Conservation (phyloP, 35 echinoderm and acorn worm species). For the Stichopus chloronotus region DNA sequence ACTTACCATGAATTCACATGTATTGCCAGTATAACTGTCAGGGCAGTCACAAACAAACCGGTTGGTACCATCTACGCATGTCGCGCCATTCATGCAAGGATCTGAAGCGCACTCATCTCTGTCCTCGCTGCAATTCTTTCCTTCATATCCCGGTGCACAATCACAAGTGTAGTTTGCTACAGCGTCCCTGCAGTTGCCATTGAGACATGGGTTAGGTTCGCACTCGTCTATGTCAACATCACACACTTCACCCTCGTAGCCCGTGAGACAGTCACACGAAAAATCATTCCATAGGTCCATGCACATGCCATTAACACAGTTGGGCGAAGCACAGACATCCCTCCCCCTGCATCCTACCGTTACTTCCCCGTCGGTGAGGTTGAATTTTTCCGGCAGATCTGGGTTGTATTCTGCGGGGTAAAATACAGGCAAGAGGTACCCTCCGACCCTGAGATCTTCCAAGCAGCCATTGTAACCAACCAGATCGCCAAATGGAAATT, state of each 20-base stretch:
- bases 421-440: constrained; percentile 75
- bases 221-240: constrained; percentile 79
- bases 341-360: constrained; percentile 33
- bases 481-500: constrained; percentile 53
- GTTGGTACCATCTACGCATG: constrained; percentile 57
- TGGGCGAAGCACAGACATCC: constrained; percentile 54
- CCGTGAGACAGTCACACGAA: constrained; percentile 57
- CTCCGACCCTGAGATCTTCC: constrained; percentile 80
- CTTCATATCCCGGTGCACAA: constrained; percentile 72
- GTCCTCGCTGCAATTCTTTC: constrained; percentile 62
- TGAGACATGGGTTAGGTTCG: constrained; percentile 45
- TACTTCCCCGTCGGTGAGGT: constrained; percentile 12
- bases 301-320: constrained; percentile 72
- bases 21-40: constrained; percentile 67
- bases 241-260: constrained; percentile 63
- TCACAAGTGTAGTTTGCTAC: constrained; percentile 68
- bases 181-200: constrained; percentile 61
- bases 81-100: constrained; percentile 62
- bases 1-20: constrained; percentile 83
- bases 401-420: constrained; percentile 53
- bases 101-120: constrained; percentile 72
- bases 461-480: constrained; percentile 71
- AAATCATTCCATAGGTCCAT: constrained; percentile 68
- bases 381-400: constrained; percentile 72
- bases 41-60: constrained; percentile 70